Conservation (phyloP, 2,797 vertebrate genomes). For the Pseudochaenichthys georgianus region DNA sequence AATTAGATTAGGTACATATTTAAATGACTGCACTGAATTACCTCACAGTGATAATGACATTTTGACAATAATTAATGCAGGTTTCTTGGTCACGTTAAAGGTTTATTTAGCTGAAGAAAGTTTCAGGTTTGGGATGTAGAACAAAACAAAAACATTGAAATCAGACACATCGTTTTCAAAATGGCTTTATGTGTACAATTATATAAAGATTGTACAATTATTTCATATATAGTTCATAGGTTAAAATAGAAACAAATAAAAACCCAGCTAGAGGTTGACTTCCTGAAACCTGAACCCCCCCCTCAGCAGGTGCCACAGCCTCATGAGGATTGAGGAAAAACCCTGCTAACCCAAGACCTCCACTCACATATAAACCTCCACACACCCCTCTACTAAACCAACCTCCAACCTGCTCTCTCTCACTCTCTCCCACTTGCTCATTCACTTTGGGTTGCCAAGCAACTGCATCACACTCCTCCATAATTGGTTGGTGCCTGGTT, state of each 20-base stretch:
- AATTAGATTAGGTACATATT: neutral
- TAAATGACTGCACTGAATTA: neutral
- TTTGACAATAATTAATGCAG: neutral
- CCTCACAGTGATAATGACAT: neutral
- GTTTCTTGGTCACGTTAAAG: too few relatives aligned
- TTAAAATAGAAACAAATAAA: neutral
- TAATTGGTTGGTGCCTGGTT: conserved; percentile 78
- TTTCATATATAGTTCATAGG: neutral
- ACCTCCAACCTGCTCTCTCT: conserved; percentile 52
- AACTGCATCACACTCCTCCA: conserved; percentile 85
- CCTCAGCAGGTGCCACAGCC: conserved; percentile 26
- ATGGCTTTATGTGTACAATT: neutral
- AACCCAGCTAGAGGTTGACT: conserved; percentile 28
- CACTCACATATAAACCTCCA: conserved; percentile 22
- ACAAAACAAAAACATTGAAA: neutral
- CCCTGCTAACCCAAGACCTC: conserved; percentile 40
- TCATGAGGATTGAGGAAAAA: conserved; percentile 49
- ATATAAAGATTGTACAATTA: neutral
- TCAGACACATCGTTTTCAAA: neutral
- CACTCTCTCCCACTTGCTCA: conserved; percentile 47
- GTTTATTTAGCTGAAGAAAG: too few relatives aligned
- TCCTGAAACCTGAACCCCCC: conserved; percentile 9
- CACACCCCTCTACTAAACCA: conserved; percentile 36
- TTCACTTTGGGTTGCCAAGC: conserved; percentile 88
- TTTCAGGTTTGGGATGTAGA: neutral